Evolutionary conservation across 2,888 invertebrate genomes (phyloP), one percentile per base, ranked within the genome.

Genomic region (Cantharis lateralis): DNA sequence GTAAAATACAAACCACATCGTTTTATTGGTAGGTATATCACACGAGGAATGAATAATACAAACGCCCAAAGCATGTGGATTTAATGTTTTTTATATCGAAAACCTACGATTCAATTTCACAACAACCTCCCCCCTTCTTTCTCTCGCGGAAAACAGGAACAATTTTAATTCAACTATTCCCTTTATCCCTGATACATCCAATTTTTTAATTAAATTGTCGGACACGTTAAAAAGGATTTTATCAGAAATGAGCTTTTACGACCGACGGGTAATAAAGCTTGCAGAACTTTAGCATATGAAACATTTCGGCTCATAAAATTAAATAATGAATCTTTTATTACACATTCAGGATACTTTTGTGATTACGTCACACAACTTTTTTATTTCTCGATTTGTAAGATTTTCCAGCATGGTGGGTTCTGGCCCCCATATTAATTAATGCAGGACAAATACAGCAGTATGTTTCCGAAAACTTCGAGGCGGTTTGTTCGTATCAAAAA

Each of bases 1-100:
- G 68, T 69, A 26, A 73, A 73, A 69, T 69, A 63, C 74, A 32
- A 16, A 68, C 26, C 61, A 73, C 61, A 15, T 62, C 62, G 13
- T 24, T 66, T 66, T 66, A 66, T 66, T 20, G 63, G 63, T 63
- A 63, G 64, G 24, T 66, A 66, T 48, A 48, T 48, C 48, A 48
- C 48, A 48, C n/a, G 48, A 48, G 48, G 48, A 48, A 48, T 48
- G 48, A 48, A 48, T 48, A 48, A 48, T 48, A 48, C n/a, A 48
- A n/a, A n/a, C 48, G n/a, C 48, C n/a, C 48, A 48, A 48, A 48
- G 48, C 48, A 48, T n/a, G 32, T 32, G 32, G 32, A 32, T 32
- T 32, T 32, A 48, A n/a, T 48, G n/a, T n/a, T 48, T 48, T 48
- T 48, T 48, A 48, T 48, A 48, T 48, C 48, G 48, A 48, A 48